Percentiles rank a stretch among this genome's conserved stretches.
These are phyloP conservation scores for Elanus axillaris DNA, from an alignment of 2,113 vertebrate genomes.

Conservation along the genomic window DNA sequence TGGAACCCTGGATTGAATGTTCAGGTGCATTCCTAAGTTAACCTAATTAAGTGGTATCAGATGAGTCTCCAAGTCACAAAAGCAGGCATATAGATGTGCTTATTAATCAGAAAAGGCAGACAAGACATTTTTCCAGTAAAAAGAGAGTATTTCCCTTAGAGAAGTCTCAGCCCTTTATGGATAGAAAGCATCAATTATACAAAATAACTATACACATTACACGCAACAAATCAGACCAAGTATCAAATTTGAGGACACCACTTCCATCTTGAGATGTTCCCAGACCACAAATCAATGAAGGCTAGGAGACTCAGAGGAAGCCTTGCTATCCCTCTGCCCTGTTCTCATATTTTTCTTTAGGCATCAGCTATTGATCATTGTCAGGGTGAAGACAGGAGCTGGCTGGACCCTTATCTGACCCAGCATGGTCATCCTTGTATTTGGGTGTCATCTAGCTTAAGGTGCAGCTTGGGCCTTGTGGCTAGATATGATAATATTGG, in stretches of 20 bases:
- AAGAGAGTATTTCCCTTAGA: neutral
- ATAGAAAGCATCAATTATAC: constrained; percentile 22
- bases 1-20: neutral
- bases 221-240: neutral
- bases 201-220: neutral
- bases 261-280: neutral
- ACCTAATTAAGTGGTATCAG: constrained; percentile 13
- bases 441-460: neutral
- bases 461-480: neutral
- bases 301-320: neutral
- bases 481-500: neutral
- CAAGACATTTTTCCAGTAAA: constrained; percentile 46
- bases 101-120: constrained; percentile 29
- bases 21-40: neutral
- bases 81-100: neutral
- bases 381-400: neutral
- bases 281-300: constrained; percentile 11
- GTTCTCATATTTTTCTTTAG: neutral
- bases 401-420: neutral
- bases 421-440: neutral
- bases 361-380: neutral
- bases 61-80: constrained; percentile 12
- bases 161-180: neutral
- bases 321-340: neutral
- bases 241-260: neutral